Conservation (phyloP, 2,113 vertebrate species). For the Corapipo altera region DNA sequence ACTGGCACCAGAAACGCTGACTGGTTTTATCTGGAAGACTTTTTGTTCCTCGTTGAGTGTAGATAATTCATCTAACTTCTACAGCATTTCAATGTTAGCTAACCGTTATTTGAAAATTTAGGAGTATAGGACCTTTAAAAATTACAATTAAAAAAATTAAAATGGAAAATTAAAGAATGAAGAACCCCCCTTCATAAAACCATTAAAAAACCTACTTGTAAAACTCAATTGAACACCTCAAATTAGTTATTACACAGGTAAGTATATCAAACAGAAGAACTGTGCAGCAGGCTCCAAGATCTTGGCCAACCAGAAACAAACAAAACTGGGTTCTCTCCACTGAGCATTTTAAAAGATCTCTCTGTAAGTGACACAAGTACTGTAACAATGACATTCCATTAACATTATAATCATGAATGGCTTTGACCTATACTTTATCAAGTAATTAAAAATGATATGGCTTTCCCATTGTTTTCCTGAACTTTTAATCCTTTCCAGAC, state of each 20-base stretch:
- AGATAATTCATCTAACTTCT: background rate
- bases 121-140: background rate
- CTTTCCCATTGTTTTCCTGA: background rate
- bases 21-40: background rate
- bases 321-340: background rate
- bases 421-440: background rate
- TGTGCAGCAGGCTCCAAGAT: background rate
- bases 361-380: background rate
- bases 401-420: background rate
- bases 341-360: background rate
- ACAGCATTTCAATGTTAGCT: background rate
- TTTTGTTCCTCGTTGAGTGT: background rate
- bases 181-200: background rate
- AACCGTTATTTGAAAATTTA: background rate
- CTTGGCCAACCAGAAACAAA: background rate
- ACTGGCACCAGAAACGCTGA: background rate
- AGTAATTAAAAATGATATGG: background rate
- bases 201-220: background rate
- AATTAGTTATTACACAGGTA: background rate
- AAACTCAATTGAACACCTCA: background rate
- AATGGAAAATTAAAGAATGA: background rate
- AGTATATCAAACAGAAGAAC: background rate
- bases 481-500: background rate
- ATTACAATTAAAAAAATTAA: background rate
- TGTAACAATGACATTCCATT: background rate